These are phyloP conservation scores for Pristionchus entomophagus DNA, from an alignment of 2,888 invertebrate genomes.

Conservation along the genomic window DNA sequence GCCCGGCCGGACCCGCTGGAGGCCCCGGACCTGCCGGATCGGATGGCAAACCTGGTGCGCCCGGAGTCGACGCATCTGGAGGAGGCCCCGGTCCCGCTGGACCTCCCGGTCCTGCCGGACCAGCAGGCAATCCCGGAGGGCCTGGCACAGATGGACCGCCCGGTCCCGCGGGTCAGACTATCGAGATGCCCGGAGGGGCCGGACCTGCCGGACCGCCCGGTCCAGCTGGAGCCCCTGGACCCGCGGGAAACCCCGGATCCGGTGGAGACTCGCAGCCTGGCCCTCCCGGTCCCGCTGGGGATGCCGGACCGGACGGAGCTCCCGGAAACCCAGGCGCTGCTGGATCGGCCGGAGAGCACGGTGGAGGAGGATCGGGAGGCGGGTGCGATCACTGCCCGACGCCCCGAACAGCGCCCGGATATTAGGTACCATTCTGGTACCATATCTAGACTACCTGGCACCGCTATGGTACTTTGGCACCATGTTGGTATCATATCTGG, in stretches of 20 bases:
- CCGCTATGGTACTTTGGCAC: no score
- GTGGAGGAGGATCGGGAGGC: not conserved
- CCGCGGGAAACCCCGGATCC: slow-evolving; percentile 26
- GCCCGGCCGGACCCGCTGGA: slow-evolving; percentile 12
- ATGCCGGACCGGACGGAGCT: slow-evolving; percentile 25
- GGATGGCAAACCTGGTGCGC: slow-evolving; percentile 20
- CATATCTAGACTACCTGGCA: no score
- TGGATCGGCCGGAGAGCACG: not conserved
- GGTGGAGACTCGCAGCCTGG: not conserved
- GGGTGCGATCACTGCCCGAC: slow-evolving; percentile 37
- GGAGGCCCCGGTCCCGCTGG: not conserved
- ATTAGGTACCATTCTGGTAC: not conserved
- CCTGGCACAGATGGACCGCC: slow-evolving; percentile 8
- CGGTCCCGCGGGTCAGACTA: slow-evolving; percentile 5
- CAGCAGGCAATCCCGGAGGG: not conserved
- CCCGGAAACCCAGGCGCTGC: slow-evolving; percentile 7
- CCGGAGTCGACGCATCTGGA: not conserved
- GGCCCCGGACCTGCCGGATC: not conserved
- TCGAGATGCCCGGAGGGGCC: not conserved
- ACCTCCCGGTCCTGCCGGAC: slow-evolving; percentile 34
- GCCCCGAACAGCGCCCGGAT: slow-evolving; percentile 24
- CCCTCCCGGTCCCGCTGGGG: slow-evolving; percentile 33
- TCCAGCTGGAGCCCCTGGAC: slow-evolving; percentile 10
- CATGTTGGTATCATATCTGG: no score
- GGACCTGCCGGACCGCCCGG: not conserved